Percentiles rank a stretch among this genome's conserved stretches.
phyloP scores from a whole-genome alignment of 2,113 vertebrate species.

The Physeter macrocephalus region DNA sequence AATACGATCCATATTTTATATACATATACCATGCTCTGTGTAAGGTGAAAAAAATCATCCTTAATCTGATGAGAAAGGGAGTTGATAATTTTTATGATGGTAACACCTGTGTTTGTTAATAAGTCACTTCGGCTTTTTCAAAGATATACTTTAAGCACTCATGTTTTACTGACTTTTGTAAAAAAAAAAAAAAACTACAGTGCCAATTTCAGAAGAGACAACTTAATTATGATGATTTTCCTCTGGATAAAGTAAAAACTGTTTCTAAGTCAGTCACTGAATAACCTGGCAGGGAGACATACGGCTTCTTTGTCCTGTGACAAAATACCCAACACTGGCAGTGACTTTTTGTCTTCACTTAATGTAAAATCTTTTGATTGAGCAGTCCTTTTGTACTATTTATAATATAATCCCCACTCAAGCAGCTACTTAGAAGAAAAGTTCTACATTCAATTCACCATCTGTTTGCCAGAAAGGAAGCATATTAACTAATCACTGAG shows the following conservation, averaged over 20 bases:
- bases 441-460: conserved; percentile 15
- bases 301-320: neutral
- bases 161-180: neutral
- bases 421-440: conserved; percentile 62
- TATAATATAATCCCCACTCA: conserved; percentile 56
- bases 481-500: conserved; percentile 14
- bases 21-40: neutral
- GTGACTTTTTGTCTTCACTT: neutral
- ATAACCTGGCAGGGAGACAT: neutral
- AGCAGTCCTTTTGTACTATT: neutral
- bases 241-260: neutral
- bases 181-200: neutral
- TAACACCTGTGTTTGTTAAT: conserved; percentile 37
- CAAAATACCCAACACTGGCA: neutral
- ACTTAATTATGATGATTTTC: conserved; percentile 40
- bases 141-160: conserved; percentile 33
- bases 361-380: conserved; percentile 31
- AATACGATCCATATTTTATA: neutral
- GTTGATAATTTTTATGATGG: neutral
- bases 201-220: conserved; percentile 29
- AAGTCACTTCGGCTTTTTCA: conserved; percentile 11
- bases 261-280: conserved; percentile 38
- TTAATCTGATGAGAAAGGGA: neutral
- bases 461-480: conserved; percentile 58
- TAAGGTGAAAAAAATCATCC: neutral